phyloP scores from a whole-genome alignment of 2,113 vertebrate species.

The Puffinus mauretanicus region DNA sequence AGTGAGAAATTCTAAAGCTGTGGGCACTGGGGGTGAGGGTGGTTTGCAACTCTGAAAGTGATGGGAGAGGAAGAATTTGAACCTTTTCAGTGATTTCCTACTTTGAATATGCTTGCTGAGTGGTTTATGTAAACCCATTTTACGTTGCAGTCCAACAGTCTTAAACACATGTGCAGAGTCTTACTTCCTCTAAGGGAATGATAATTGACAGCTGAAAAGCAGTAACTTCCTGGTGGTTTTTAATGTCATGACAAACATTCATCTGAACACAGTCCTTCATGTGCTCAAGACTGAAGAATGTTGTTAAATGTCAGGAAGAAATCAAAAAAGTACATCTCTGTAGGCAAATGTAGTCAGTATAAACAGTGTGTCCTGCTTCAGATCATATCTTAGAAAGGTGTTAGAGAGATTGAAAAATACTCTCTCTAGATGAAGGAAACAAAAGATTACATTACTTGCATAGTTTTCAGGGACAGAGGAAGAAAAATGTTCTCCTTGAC shows the following conservation, averaged over 20 bases:
- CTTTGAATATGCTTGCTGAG: neutral
- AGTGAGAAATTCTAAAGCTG: neutral
- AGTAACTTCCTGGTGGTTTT: neutral
- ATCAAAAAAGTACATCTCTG: neutral
- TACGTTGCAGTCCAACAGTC: fast-evolving
- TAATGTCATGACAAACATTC: neutral
- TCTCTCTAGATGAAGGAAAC: neutral
- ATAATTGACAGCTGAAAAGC: neutral
- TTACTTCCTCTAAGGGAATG: neutral
- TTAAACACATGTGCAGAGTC: neutral
- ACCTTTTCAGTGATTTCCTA: neutral
- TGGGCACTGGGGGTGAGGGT: neutral
- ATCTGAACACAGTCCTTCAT: neutral
- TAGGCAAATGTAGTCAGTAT: neutral
- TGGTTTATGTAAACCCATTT: neutral
- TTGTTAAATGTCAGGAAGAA: neutral
- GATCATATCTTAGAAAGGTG: neutral
- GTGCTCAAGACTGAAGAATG: neutral
- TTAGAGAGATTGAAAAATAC: neutral
- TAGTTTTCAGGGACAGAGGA: neutral
- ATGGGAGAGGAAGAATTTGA: neutral
- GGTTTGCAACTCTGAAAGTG: neutral
- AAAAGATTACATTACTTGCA: neutral
- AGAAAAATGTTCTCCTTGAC: neutral
- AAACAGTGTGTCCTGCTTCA: neutral